phyloP scores from a whole-genome alignment of 2,888 invertebrate species.

The Diarsia mendica region DNA sequence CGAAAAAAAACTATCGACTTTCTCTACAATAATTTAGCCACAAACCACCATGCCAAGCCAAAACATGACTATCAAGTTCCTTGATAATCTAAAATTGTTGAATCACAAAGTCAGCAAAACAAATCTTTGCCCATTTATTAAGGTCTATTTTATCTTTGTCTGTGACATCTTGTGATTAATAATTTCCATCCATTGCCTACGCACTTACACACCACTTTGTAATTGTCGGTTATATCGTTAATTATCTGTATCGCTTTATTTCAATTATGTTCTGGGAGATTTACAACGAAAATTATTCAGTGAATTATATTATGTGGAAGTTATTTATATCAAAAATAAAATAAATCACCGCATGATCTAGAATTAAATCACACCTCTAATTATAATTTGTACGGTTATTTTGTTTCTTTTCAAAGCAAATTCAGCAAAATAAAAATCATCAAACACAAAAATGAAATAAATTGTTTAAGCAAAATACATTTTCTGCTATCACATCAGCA shows the following conservation, averaged over 20 bases:
- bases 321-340: slow-evolving; percentile 1
- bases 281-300: slow-evolving; percentile 60
- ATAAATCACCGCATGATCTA: background rate
- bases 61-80: slow-evolving; percentile 40
- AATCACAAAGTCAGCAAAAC: slow-evolving; percentile 60
- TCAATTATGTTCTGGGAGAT: slow-evolving; percentile 62
- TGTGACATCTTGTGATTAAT: slow-evolving; percentile 64
- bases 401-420: background rate
- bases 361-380: background rate
- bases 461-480: slow-evolving; percentile 37
- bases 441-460: slow-evolving; percentile 36
- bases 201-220: slow-evolving; percentile 66
- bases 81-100: slow-evolving; percentile 59
- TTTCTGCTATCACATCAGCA: slow-evolving; percentile 44
- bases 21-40: background rate
- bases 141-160: slow-evolving; percentile 63
- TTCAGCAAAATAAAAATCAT: background rate
- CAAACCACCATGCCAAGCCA: slow-evolving; percentile 7
- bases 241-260: slow-evolving; percentile 65
- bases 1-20: background rate
- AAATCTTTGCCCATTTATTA: slow-evolving; percentile 64
- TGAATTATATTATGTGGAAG: slow-evolving; percentile 38
- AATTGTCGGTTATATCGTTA: slow-evolving; percentile 67
- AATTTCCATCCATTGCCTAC: slow-evolving; percentile 65
- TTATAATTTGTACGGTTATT: background rate